Base-by-base conservation (phyloP, 2,113 vertebrate genomes). In the Anthoscopus minutus region DNA sequence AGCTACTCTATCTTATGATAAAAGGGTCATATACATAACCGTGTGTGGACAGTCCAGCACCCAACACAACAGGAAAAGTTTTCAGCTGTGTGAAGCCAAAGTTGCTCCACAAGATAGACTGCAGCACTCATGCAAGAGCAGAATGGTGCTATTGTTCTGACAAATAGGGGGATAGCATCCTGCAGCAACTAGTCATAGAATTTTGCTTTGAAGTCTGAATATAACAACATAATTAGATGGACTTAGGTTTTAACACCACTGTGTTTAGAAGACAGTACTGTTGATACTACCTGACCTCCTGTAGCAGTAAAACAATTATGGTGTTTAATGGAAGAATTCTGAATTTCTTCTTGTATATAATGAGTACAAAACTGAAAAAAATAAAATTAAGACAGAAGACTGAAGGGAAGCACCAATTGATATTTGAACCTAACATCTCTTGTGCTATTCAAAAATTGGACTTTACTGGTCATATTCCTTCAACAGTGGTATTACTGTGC, bases 41-140 rank as follows among this genome's bases (percentile, higher is more conserved):
- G 23, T 38, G 27, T 72, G 20, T 57, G 10, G 7, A 15, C 23
- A 33, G 12, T 66, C 30, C 10, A 38, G 8, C 27, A 42, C 14
- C 16, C 47, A 62, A 31, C 5, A 40, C 4, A 40, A 2, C 0
- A n/a, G 1, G 56, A 31, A 51, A 40, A 1, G 0, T 50, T 79
- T 64, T 45, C 30, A 83, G 7, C 48, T 45, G 47, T 66, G 1
- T 23, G 19, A 73, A 73, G 7, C 11, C 40, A 17, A 2, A 5
- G 7, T 2, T 50, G 37, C 22, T 54, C 8, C 24, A 15, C 23
- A 66, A 67, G 20, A 17, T 0, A 70, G 7, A 65, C 24, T 0
- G 0, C 5, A 69, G 19, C 18, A 35, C 30, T 47, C 8, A 4
- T 1, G 2, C 16, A 11, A 15, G 17, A 6, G 33, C 10, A 51